Percentiles rank a stretch among this genome's conserved stretches.
Conservation (phyloP, 1,140 invertebrate genomes). For the Pinna nobilis region DNA sequence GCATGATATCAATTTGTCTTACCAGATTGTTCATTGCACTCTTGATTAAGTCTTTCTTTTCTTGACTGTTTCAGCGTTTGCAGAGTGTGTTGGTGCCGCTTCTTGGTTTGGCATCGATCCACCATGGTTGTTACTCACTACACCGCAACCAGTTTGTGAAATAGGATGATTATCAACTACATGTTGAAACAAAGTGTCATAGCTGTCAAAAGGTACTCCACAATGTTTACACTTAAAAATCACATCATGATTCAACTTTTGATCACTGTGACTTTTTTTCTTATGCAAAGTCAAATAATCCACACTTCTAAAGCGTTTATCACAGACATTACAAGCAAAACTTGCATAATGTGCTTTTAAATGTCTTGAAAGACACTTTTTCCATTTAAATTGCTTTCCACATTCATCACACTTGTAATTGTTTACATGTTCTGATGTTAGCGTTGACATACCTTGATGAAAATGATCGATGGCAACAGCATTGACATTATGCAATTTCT, state of each 20-base stretch:
- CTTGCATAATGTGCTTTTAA: background rate
- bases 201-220: background rate
- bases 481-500: background rate
- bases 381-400: constrained; percentile 6
- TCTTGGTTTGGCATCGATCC: background rate
- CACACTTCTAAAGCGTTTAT: background rate
- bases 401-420: background rate
- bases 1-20: background rate
- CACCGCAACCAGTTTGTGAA: background rate
- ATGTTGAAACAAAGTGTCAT: background rate
- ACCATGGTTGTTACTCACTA: background rate
- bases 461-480: too few species aligned
- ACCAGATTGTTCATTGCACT: constrained; percentile 13
- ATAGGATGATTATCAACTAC: background rate
- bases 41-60: background rate
- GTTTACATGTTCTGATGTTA: too few species aligned
- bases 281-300: too few species aligned
- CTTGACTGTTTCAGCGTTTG: too few species aligned
- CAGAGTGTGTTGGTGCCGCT: background rate
- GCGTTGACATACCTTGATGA: too few species aligned
- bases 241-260: background rate
- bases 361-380: background rate
- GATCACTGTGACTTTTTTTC: background rate
- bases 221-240: too few species aligned
- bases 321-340: background rate